Percentiles rank a stretch among this genome's conserved stretches.
These are phyloP conservation scores for Lypha dubia DNA, from an alignment of 2,888 invertebrate species.

Conservation along the genomic window DNA sequence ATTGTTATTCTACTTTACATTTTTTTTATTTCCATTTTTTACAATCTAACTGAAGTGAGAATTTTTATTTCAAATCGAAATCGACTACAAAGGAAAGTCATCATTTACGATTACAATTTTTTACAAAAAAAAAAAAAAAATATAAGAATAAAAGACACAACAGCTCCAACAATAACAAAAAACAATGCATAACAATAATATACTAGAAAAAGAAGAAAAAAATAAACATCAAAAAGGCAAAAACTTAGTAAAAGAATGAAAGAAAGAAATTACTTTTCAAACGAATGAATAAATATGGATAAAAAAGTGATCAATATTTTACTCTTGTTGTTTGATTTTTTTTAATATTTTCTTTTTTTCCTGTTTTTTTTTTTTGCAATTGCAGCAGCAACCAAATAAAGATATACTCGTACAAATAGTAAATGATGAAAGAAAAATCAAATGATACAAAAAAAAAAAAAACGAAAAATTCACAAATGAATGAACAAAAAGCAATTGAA, in stretches of 20 bases:
- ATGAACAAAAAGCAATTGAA: slow-evolving; percentile 63
- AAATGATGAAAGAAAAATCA: slow-evolving; percentile 23
- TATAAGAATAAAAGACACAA: too few relatives aligned
- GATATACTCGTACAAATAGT: too few relatives aligned
- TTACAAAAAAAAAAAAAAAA: slow-evolving; percentile 13
- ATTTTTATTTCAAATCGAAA: slow-evolving; percentile 66
- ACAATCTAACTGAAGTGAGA: slow-evolving; percentile 67
- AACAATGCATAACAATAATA: slow-evolving; percentile 37
- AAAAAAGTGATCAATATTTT: slow-evolving; percentile 80
- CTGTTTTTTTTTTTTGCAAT: slow-evolving; percentile 25
- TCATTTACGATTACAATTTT: slow-evolving; percentile 66
- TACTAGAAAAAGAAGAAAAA: slow-evolving; percentile 8
- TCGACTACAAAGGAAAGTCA: slow-evolving; percentile 70
- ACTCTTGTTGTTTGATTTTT: slow-evolving; percentile 36
- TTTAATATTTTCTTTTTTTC: too few relatives aligned
- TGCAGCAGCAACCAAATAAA: slow-evolving; percentile 10
- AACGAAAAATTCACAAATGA: slow-evolving; percentile 58
- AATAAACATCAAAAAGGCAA: slow-evolving; percentile 60
- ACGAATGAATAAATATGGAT: slow-evolving; percentile 79
- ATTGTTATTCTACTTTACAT: slow-evolving; percentile 27
- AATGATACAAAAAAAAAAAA: slow-evolving; percentile 46
- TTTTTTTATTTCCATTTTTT: slow-evolving; percentile 33
- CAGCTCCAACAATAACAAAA: too few relatives aligned
- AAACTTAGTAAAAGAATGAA: slow-evolving; percentile 57
- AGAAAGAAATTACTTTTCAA: slow-evolving; percentile 81